These are phyloP conservation scores for Pachyramphus minor DNA, from an alignment of 2,113 vertebrate genomes.

Conservation along the genomic window DNA sequence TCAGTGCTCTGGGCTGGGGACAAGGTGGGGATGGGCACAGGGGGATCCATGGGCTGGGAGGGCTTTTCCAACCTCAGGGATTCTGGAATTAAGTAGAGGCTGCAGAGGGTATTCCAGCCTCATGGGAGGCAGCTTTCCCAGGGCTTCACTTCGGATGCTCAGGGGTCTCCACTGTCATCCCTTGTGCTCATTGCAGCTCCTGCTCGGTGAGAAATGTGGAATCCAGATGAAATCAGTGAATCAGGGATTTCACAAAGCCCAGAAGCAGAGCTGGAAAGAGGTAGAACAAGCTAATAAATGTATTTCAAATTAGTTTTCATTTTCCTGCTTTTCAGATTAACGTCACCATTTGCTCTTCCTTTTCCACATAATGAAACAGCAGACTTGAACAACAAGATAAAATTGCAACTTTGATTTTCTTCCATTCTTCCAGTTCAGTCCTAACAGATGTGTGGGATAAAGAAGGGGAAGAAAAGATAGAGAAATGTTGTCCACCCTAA, in stretches of 20 bases:
- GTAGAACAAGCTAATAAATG: neutral
- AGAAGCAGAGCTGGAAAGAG: neutral
- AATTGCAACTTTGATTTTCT: neutral
- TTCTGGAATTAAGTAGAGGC: neutral
- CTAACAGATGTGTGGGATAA: neutral
- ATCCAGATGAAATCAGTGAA: neutral
- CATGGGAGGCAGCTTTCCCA: rapidly evolving
- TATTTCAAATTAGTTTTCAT: neutral
- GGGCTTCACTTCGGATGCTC: neutral
- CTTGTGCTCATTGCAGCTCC: neutral
- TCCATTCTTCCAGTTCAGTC: neutral
- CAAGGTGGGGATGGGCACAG: neutral
- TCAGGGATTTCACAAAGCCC: neutral
- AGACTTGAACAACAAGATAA: neutral
- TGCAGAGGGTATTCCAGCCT: neutral
- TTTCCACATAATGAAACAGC: neutral
- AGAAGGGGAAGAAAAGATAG: neutral
- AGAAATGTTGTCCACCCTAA: neutral
- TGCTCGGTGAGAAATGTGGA: neutral
- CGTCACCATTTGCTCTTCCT: neutral
- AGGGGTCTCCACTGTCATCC: neutral
- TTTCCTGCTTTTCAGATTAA: neutral
- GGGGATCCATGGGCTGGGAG: rapidly evolving
- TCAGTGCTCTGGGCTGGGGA: neutral
- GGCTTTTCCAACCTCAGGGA: neutral